A percentile compares a stretch with the other conserved stretches of the same genome.
Evolutionary conservation across 2,797 vertebrate species (phyloP).

Genomic region (Fratercula arctica): DNA sequence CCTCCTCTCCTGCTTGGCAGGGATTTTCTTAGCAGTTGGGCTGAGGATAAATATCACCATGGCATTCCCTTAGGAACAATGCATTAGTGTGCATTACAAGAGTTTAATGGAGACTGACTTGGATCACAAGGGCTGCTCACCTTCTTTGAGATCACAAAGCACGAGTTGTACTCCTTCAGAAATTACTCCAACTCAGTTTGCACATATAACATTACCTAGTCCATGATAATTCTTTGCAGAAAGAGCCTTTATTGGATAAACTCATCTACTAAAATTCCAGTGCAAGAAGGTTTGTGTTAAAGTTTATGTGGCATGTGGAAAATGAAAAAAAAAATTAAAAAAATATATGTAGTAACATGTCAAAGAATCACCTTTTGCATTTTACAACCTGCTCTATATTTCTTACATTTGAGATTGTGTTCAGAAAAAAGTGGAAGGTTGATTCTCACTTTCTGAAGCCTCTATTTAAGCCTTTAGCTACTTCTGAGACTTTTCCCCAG

Average conservation of each 20-base stretch:
- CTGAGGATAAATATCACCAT: conserved; percentile 57
- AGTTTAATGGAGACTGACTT: neutral
- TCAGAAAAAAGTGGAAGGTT: neutral
- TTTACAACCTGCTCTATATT: neutral
- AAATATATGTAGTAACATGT: neutral
- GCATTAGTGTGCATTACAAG: neutral
- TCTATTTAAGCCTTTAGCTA: neutral
- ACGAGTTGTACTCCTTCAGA: neutral
- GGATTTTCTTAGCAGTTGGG: neutral
- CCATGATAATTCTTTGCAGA: neutral
- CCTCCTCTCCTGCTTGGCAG: conserved; percentile 39
- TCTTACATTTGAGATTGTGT: neutral
- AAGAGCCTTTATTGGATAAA: neutral
- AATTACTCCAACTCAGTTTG: neutral
- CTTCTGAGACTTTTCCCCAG: neutral
- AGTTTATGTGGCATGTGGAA: neutral
- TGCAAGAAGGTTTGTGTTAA: neutral
- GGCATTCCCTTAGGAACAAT: conserved; percentile 32
- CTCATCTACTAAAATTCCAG: neutral
- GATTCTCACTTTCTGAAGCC: neutral
- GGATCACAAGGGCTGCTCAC: neutral
- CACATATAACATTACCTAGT: neutral
- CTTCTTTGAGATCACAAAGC: neutral
- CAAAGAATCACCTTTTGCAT: neutral
- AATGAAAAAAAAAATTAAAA: neutral